Evolutionary conservation across 2,113 vertebrate species (phyloP).

Genomic region (Syngnathus typhle): DNA sequence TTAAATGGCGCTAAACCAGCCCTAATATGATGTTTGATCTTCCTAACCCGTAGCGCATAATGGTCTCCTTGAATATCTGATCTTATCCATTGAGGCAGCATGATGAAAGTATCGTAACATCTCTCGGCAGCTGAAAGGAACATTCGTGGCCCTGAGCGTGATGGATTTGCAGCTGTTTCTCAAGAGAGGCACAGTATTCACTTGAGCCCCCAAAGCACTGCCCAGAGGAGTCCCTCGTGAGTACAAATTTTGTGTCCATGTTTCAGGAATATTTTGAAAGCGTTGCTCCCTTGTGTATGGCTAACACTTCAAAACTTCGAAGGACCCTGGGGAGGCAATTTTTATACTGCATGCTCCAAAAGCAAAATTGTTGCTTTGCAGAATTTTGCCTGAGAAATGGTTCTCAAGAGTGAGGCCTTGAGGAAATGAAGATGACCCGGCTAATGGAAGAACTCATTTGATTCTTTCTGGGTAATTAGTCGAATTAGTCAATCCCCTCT

Average conservation of each 20-base stretch:
- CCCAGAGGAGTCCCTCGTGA: slow-evolving; percentile 25
- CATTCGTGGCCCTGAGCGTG: slow-evolving; percentile 44
- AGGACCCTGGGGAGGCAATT: slow-evolving; percentile 1
- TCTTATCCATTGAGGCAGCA: slow-evolving; percentile 39
- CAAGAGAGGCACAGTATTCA: slow-evolving; percentile 15
- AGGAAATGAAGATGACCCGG: slow-evolving; percentile 52
- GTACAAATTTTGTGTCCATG: slow-evolving; percentile 33
- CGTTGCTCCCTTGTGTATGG: slow-evolving; percentile 10
- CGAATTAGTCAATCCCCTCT: slow-evolving; percentile 62
- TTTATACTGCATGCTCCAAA: slow-evolving; percentile 30
- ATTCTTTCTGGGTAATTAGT: slow-evolving; percentile 69
- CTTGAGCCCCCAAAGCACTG: slow-evolving; percentile 22
- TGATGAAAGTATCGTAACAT: slow-evolving; percentile 49
- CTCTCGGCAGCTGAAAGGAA: slow-evolving; percentile 45
- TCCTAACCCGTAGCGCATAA: slow-evolving; percentile 53
- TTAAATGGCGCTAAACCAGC: slow-evolving; percentile 65
- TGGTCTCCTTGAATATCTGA: slow-evolving; percentile 48
- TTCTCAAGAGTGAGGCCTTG: slow-evolving; percentile 44
- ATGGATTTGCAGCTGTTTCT: slow-evolving; percentile 40
- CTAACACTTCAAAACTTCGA: slow-evolving; percentile 8
- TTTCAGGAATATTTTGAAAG: slow-evolving; percentile 27
- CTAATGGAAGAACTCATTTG: slow-evolving; percentile 69
- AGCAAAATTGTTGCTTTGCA: slow-evolving; percentile 18
- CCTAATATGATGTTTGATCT: slow-evolving; percentile 69
- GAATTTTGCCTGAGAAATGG: slow-evolving; percentile 34